Conservation (phyloP, 2,888 invertebrate genomes). For the Cerceris ruficornis region DNA sequence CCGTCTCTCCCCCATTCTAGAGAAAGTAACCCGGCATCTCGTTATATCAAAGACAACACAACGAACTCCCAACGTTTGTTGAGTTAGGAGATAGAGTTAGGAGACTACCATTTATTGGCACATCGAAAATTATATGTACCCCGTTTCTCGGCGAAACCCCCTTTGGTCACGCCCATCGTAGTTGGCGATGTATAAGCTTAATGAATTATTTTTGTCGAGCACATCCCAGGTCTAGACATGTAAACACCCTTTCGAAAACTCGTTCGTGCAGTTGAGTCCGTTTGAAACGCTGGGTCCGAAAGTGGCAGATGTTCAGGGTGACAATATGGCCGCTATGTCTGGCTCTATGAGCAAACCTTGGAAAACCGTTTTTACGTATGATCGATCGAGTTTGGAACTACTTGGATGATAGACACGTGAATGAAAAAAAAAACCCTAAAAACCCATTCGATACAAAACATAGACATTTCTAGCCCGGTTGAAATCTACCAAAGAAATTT, state of each 20-base stretch:
- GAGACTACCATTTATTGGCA: no score
- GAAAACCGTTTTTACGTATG: slow-evolving; percentile 65
- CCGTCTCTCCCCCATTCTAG: not conserved
- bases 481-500: no score
- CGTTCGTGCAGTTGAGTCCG: slow-evolving; percentile 44
- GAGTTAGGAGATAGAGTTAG: not conserved
- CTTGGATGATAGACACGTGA: not conserved
- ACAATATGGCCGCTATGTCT: slow-evolving; percentile 69
- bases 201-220: slow-evolving; percentile 70
- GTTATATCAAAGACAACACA: no score
- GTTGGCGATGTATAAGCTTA: slow-evolving; percentile 44
- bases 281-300: slow-evolving; percentile 39
- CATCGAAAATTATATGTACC: not conserved
- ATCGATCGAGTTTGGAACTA: slow-evolving; percentile 64
- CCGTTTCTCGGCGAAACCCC: slow-evolving; percentile 41
- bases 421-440: not conserved
- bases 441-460: not conserved
- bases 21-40: no score
- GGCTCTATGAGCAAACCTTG: slow-evolving; percentile 47
- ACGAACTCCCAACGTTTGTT: not conserved
- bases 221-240: slow-evolving; percentile 56
- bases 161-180: slow-evolving; percentile 63
- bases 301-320: slow-evolving; percentile 73
- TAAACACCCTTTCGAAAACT: slow-evolving; percentile 70
- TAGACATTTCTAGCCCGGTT: no score